Evolutionary conservation across 2,113 vertebrate species (phyloP).

Genomic region (Hemibagrus wyckioides): DNA sequence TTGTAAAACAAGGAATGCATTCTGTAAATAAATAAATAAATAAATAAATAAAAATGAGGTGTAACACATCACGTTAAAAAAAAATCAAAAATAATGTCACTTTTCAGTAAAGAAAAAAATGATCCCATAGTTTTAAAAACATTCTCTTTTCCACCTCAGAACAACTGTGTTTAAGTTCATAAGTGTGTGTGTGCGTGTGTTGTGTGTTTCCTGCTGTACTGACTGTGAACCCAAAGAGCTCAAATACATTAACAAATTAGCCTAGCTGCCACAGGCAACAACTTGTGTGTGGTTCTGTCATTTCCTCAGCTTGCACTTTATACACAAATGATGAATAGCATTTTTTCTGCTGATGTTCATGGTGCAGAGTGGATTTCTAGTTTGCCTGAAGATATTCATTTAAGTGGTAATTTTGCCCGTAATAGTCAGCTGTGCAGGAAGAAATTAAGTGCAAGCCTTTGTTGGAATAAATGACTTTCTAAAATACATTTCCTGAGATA

Average conservation of each 20-base stretch:
- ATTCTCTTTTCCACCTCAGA: background rate
- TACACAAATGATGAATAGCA: background rate
- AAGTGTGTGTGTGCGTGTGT: background rate
- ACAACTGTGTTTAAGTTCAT: background rate
- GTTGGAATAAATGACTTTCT: slow-evolving; percentile 6
- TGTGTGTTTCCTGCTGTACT: background rate
- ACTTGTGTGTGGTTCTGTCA: background rate
- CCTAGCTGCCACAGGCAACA: background rate
- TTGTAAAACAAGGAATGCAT: background rate
- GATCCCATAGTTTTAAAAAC: background rate
- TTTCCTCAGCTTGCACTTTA: background rate
- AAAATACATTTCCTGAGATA: background rate
- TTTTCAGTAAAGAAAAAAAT: background rate
- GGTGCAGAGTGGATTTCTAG: background rate
- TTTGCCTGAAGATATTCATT: slow-evolving; percentile 12
- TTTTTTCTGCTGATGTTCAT: slow-evolving; percentile 14
- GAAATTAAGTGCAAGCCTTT: slow-evolving; percentile 5
- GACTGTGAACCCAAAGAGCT: slow-evolving; percentile 5
- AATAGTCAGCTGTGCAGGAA: background rate
- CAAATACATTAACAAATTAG: slow-evolving; percentile 8
- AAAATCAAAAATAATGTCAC: background rate
- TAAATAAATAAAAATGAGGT: background rate
- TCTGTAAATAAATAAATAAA: background rate
- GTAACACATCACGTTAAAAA: background rate
- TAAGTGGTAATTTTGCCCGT: slow-evolving; percentile 5